Evolutionary conservation across 2,888 invertebrate species (phyloP), one percentile per base, ranked within the genome.

Genomic region (Drosophila kokeensis): DNA sequence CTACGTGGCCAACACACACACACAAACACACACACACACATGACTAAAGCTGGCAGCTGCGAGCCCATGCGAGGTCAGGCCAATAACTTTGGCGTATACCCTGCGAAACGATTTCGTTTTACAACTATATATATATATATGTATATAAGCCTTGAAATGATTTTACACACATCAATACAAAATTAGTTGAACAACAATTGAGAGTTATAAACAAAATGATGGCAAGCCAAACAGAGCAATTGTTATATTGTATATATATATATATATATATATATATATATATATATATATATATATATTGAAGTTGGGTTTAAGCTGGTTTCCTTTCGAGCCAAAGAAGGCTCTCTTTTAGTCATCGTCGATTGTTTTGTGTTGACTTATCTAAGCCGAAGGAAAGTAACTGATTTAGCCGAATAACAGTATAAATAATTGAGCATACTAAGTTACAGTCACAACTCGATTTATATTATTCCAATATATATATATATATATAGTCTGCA

Each of bases 1-100:
- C 89, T 87, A 85, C 85, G 85, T 85, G 85, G 79, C 77, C 54
- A 61, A 66, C 71, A 71, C 67, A 73, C 65, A 76, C 68, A 66
- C 63, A 55, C 30, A 64, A 42, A 54, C 63, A 48, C 45, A 61
- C 57, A 68, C 69, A 66, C 68, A 67, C 66, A 63, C 70, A 79
- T 61, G 65, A 32, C 32, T 38, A 50, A 52, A 36, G 24, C 40
- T 38, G 60, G 36, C 50, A 69, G 59, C 30, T 65, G 58, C 15
- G 8, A 24, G 34, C 42, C 6, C 21, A 1, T 29, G 48, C 32
- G 30, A 50, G 29, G 78, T 64, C 52, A 61, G 64, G 58, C 36
- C 42, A 21, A 45, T 34, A 63, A 45, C 59, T 50, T 54, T 40
- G 57, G 40, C 60, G 11, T 53, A 73, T 73, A 73, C 73, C 34